These are phyloP conservation scores for Vulpes vulpes DNA, from an alignment of 2,113 vertebrate genomes.

Conservation along the genomic window DNA sequence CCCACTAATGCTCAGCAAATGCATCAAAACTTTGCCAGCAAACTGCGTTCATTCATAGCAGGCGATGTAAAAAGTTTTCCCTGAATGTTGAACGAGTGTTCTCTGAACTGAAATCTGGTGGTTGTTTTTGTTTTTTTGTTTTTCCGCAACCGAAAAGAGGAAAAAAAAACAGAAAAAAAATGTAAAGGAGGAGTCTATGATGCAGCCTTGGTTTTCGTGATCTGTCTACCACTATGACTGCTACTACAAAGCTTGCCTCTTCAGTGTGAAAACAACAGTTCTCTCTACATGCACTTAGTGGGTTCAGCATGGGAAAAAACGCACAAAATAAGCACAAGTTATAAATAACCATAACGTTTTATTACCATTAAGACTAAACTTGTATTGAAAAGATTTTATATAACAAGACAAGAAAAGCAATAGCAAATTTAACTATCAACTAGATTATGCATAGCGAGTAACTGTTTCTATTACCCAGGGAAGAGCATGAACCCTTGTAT, in stretches of 20 bases:
- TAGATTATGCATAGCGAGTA: slow-evolving; percentile 99
- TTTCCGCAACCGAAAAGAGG: slow-evolving; percentile 82
- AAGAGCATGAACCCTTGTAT: slow-evolving; percentile 92
- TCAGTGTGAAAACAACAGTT: slow-evolving; percentile 89
- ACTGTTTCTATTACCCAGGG: slow-evolving; percentile 99
- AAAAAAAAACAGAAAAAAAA: slow-evolving; percentile 88
- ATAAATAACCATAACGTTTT: slow-evolving; percentile 99
- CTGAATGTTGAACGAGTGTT: slow-evolving; percentile 90
- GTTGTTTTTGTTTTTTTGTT: slow-evolving; percentile 52
- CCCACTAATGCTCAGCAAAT: slow-evolving; percentile 98
- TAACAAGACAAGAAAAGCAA: slow-evolving; percentile 99
- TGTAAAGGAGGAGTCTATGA: slow-evolving; percentile 79
- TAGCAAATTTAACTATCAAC: slow-evolving; percentile 99
- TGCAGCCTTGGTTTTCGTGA: slow-evolving; percentile 88
- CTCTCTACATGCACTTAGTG: slow-evolving; percentile 91
- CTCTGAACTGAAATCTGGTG: slow-evolving; percentile 89
- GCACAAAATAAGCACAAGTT: slow-evolving; percentile 99
- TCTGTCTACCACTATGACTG: slow-evolving; percentile 83
- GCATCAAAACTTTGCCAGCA: slow-evolving; percentile 91
- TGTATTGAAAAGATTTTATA: slow-evolving; percentile 99
- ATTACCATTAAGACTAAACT: slow-evolving; percentile 99
- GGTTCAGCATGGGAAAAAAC: slow-evolving; percentile 94
- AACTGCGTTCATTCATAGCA: slow-evolving; percentile 91
- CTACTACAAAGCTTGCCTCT: slow-evolving; percentile 88
- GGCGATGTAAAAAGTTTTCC: slow-evolving; percentile 90